Evolutionary conservation across 2,888 invertebrate genomes (phyloP).

Genomic region (Drosophila tanythrix): DNA sequence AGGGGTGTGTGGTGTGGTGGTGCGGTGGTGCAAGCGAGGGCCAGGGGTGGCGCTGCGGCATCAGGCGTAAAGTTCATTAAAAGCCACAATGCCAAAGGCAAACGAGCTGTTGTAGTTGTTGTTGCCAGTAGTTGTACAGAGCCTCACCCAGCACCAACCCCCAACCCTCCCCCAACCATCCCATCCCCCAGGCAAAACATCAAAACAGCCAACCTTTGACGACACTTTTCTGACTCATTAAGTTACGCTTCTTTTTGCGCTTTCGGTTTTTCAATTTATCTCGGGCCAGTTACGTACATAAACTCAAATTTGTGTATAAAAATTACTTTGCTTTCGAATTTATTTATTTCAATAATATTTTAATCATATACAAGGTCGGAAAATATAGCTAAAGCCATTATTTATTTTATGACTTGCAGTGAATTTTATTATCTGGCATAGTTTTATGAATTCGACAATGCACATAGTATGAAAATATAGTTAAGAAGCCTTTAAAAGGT

Average conservation of each 20-base stretch:
- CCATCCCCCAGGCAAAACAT: neutral
- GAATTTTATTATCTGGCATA: no score
- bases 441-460: no score
- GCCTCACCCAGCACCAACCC: conserved; percentile 6
- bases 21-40: neutral
- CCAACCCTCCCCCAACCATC: neutral
- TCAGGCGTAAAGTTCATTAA: conserved; percentile 76
- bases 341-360: neutral
- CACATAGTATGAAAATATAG: no score
- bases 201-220: conserved; percentile 30
- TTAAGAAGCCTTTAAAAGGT: no score
- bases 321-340: neutral
- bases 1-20: neutral
- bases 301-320: neutral
- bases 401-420: neutral
- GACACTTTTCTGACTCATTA: conserved; percentile 77
- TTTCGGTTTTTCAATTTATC: conserved; percentile 13
- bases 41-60: conserved; percentile 3
- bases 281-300: neutral
- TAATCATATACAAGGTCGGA: neutral
- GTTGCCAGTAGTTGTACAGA: conserved; percentile 13
- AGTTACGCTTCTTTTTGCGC: conserved; percentile 20
- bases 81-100: conserved; percentile 62
- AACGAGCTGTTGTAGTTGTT: conserved; percentile 38
- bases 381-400: no score